Evolutionary conservation across 2,113 vertebrate species (phyloP), one percentile per base, ranked within the genome.

Genomic region (Nothocercus nigrocapillus): DNA sequence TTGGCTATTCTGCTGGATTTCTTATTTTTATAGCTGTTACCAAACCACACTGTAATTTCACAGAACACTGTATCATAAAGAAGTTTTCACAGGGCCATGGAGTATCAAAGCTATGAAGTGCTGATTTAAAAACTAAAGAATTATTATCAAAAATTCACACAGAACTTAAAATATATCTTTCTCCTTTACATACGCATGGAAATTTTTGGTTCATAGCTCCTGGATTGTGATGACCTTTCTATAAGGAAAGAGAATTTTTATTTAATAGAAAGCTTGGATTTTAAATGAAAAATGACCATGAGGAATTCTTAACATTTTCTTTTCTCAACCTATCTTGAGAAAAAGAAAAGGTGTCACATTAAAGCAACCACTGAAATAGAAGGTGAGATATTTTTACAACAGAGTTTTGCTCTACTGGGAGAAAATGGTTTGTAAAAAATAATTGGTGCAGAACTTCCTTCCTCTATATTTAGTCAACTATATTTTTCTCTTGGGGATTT

Each of bases 231-330:
- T 83, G 94, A 92, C 54, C 72, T 95, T 95, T 95, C n/a, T 34
- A 38, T n/a, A 63, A 67, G 8, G 15, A 72, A 70, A 63, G 72
- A 72, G 4, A 25, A 74, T 47, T 59, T 76, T 82, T 74, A 17
- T 72, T 53, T 27, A 47, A 56, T 47, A 28, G 36, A 74, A 95
- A 77, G 0, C 3, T 8, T 81, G 30, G 25, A 36, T 27, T 83
- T 92, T 90, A 78, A 84, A 81, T 63, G 25, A 81, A 90, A 92
- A 95, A 88, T 75, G 13, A 70, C 81, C 62, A 84, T 17, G 11
- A 89, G 51, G 66, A 92, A 24, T 95, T 91, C 56, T 91, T 96
- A 96, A 84, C 32, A 89, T 92, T 94, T 93, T 91, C 20, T 72
- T 93, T 89, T 75, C 32, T 10, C 6, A 42, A 4, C 36, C 3